Evolutionary conservation across 2,797 vertebrate genomes (phyloP).

Genomic region (Aulostomus chinensis): DNA sequence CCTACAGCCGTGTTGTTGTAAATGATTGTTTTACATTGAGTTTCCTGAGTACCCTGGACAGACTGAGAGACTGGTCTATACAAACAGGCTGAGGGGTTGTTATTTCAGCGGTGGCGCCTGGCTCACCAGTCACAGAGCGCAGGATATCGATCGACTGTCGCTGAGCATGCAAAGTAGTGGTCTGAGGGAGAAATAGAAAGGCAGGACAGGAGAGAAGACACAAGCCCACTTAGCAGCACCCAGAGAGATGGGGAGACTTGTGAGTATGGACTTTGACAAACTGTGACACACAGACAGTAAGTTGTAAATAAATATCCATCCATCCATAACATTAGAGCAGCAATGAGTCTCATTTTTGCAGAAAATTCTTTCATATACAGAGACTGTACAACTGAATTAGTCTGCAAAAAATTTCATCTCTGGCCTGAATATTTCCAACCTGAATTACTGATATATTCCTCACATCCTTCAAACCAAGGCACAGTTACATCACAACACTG

Average conservation of each 20-base stretch:
- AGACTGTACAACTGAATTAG: background rate
- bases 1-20: slow-evolving; percentile 49
- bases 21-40: slow-evolving; percentile 69
- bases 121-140: slow-evolving; percentile 50
- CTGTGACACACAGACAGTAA: too few relatives aligned
- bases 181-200: slow-evolving; percentile 66
- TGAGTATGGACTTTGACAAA: too few relatives aligned
- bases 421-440: slow-evolving; percentile 7
- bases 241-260: slow-evolving; percentile 9
- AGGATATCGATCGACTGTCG: slow-evolving; percentile 64
- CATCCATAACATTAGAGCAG: too few relatives aligned
- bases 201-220: slow-evolving; percentile 28
- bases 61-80: slow-evolving; percentile 62
- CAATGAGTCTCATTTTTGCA: too few relatives aligned
- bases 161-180: slow-evolving; percentile 72
- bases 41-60: slow-evolving; percentile 49
- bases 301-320: too few relatives aligned
- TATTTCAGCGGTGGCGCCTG: slow-evolving; percentile 62
- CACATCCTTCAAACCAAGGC: slow-evolving; percentile 34
- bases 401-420: too few relatives aligned
- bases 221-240: slow-evolving; percentile 27
- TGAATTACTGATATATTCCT: slow-evolving; percentile 36
- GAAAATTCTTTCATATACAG: too few relatives aligned
- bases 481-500: slow-evolving; percentile 40
- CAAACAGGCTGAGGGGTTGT: slow-evolving; percentile 68